Percentiles rank a stretch among this genome's conserved stretches.
Evolutionary conservation across 2,888 invertebrate genomes (phyloP).

Genomic region (Corbicula japonica): DNA sequence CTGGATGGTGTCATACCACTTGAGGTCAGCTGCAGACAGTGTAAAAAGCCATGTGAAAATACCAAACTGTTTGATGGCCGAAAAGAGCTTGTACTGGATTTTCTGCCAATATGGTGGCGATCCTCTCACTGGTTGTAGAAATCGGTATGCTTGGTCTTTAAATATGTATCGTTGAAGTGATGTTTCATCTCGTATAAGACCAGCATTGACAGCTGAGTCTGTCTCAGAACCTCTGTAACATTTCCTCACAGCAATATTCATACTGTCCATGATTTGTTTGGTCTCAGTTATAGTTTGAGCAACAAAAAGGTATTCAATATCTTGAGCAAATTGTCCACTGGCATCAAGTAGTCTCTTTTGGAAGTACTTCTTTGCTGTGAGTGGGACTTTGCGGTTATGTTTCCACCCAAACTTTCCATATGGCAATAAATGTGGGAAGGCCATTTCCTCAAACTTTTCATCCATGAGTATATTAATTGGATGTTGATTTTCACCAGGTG

Average conservation of each 20-base stretch:
- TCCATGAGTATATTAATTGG: slow-evolving; percentile 36
- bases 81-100: slow-evolving; percentile 19
- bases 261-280: slow-evolving; percentile 29
- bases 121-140: slow-evolving; percentile 31
- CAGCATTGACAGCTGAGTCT: slow-evolving; percentile 13
- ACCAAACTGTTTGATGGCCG: slow-evolving; percentile 22
- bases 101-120: slow-evolving; percentile 40
- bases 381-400: slow-evolving; percentile 9
- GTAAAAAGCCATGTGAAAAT: slow-evolving; percentile 21
- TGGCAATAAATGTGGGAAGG: slow-evolving; percentile 35
- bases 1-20: slow-evolving; percentile 23
- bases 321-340: slow-evolving; percentile 25
- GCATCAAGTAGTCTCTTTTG: slow-evolving; percentile 24
- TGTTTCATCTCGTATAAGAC: slow-evolving; percentile 8
- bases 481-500: slow-evolving; percentile 25
- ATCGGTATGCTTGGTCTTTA: slow-evolving; percentile 30
- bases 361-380: slow-evolving; percentile 44
- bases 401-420: slow-evolving; percentile 43
- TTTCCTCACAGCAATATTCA: slow-evolving; percentile 30
- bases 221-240: neutral
- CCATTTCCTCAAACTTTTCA: slow-evolving; percentile 34
- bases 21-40: slow-evolving; percentile 22
- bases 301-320: slow-evolving; percentile 44
- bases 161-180: slow-evolving; percentile 7
- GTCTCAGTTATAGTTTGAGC: slow-evolving; percentile 32